Evolutionary conservation across 1,140 invertebrate genomes (phyloP).

Genomic region (Alviniconcha marisindica): DNA sequence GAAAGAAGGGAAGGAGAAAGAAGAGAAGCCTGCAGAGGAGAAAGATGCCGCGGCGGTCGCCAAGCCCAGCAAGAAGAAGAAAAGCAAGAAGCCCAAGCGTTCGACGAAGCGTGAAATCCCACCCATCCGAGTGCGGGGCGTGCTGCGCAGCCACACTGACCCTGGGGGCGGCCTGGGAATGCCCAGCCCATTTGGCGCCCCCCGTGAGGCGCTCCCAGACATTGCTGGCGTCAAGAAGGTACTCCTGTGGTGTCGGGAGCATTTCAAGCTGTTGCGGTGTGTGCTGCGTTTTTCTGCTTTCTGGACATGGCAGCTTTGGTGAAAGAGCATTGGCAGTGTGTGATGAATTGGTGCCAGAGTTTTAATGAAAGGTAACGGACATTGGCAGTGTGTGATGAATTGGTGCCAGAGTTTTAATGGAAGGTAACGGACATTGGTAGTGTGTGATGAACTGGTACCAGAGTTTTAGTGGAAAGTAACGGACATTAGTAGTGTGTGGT

Average conservation of each 20-base stretch:
- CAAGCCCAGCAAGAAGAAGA: background rate
- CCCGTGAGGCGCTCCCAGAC: constrained; percentile 5
- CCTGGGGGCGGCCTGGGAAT: background rate
- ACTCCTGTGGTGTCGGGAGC: background rate
- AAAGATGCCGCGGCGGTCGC: background rate
- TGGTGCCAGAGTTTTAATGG: too few relatives aligned
- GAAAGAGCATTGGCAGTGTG: too few relatives aligned
- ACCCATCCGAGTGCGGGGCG: background rate
- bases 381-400: too few relatives aligned
- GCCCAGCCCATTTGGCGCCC: background rate
- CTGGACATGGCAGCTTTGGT: too few relatives aligned
- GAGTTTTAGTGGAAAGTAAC: too few relatives aligned
- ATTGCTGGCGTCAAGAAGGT: constrained; percentile 30
- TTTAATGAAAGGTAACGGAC: too few relatives aligned
- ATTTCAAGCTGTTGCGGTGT: too few relatives aligned
- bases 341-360: too few relatives aligned
- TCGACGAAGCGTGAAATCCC: constrained; percentile 3
- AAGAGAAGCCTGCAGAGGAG: background rate
- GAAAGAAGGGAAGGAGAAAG: constrained; percentile 4
- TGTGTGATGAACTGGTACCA: too few relatives aligned
- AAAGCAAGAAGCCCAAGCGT: background rate
- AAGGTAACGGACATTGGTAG: too few relatives aligned
- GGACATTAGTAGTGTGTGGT: too few relatives aligned
- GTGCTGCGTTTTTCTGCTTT: too few relatives aligned
- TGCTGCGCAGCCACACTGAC: background rate